Percentiles rank a stretch among this genome's conserved stretches.
Conservation (phyloP, 1,140 invertebrate species). For the Zaprionus nigranus region DNA sequence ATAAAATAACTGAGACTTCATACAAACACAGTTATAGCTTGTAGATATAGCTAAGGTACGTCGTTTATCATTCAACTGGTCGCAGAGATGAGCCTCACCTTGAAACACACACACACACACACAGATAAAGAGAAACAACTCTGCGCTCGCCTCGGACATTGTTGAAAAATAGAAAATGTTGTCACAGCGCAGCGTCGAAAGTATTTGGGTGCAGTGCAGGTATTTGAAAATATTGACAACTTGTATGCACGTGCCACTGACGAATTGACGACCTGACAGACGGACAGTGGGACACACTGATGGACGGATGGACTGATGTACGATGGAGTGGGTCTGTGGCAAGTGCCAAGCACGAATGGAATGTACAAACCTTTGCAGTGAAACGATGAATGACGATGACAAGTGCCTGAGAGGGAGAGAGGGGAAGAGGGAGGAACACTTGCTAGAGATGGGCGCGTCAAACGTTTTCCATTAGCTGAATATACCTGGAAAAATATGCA, state of each 20-base stretch:
- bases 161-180: constrained; percentile 61
- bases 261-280: constrained; percentile 17
- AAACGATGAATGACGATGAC: constrained; percentile 38
- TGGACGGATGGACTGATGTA: constrained; percentile 10
- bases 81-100: constrained; percentile 45
- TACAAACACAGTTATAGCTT: constrained; percentile 13
- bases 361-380: constrained; percentile 24
- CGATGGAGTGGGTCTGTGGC: constrained; percentile 29
- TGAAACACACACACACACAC: constrained; percentile 25
- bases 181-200: constrained; percentile 42
- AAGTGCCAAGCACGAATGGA: constrained; percentile 33
- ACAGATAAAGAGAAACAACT: constrained; percentile 31
- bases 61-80: constrained; percentile 27
- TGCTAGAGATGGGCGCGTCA: constrained; percentile 28
- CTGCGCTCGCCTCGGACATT: constrained; percentile 37
- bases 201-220: constrained; percentile 57
- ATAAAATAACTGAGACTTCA: constrained; percentile 11
- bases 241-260: constrained; percentile 30
- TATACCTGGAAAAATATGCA: background rate
- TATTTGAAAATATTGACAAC: constrained; percentile 54
- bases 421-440: constrained; percentile 25
- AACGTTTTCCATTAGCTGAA: background rate
- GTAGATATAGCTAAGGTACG: constrained; percentile 12
- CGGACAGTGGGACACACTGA: constrained; percentile 20
- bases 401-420: background rate